Conservation (phyloP, 2,113 vertebrate species). For the Petroica traversi region DNA sequence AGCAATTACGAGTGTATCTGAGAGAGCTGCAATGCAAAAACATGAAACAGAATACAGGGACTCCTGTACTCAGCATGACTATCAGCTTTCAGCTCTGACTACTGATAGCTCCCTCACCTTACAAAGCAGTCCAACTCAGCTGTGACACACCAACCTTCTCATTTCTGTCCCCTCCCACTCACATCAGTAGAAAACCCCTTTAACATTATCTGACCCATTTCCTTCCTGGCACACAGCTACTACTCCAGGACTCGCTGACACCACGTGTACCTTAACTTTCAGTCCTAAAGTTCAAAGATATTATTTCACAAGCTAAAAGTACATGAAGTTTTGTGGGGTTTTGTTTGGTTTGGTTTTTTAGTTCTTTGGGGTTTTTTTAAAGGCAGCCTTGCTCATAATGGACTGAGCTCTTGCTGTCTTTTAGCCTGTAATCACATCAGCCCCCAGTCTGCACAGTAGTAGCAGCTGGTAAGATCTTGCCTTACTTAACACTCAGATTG, state of each 20-base stretch:
- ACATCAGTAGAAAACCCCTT: neutral
- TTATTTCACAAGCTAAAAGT: neutral
- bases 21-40: neutral
- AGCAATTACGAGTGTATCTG: fast-evolving
- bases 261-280: neutral
- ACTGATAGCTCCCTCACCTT: neutral
- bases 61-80: neutral
- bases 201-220: neutral
- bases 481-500: neutral
- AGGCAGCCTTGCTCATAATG: neutral
- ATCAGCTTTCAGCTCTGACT: neutral
- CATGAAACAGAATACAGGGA: neutral
- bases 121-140: neutral
- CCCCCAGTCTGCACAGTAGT: neutral
- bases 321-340: neutral
- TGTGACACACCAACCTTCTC: neutral
- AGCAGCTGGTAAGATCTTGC: neutral
- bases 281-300: neutral
- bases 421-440: neutral
- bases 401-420: neutral
- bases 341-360: neutral
- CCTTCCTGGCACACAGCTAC: neutral
- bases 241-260: neutral
- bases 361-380: neutral
- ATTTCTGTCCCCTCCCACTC: neutral